phyloP scores from a whole-genome alignment of 2,797 vertebrate species.

The Gobionotothen gibberifrons region DNA sequence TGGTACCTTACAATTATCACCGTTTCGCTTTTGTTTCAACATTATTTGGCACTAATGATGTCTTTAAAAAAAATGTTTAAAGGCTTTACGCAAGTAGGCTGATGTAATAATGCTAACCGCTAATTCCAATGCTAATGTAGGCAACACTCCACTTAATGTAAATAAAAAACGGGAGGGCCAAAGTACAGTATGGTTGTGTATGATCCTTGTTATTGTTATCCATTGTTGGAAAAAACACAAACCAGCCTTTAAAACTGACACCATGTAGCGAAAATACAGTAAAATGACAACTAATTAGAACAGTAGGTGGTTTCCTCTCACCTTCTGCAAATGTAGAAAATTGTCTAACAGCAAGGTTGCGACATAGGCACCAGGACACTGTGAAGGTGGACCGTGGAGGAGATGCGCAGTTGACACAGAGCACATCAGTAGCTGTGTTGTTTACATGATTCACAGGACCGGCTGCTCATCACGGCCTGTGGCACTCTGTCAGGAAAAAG shows the following conservation, averaged over 20 bases:
- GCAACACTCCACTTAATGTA: too few species aligned
- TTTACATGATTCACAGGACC: slow-evolving; percentile 84
- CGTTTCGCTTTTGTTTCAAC: neutral
- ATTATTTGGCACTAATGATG: neutral
- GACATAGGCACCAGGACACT: slow-evolving; percentile 66
- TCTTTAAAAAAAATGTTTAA: neutral
- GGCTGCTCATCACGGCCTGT: slow-evolving; percentile 78
- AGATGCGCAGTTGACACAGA: slow-evolving; percentile 71
- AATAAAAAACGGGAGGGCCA: neutral
- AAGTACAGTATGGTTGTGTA: neutral
- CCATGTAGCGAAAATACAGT: slow-evolving; percentile 51
- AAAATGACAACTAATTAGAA: slow-evolving; percentile 76
- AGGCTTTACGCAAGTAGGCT: neutral
- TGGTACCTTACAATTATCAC: neutral
- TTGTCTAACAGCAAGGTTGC: slow-evolving; percentile 78
- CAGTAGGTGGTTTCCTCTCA: slow-evolving; percentile 58
- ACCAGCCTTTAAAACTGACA: slow-evolving; percentile 61
- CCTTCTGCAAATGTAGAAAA: slow-evolving; percentile 69
- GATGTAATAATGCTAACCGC: neutral
- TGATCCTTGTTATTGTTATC: too few species aligned
- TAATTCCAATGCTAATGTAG: neutral
- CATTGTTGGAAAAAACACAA: slow-evolving; percentile 23
- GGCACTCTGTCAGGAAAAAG: slow-evolving; percentile 75
- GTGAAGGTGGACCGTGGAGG: slow-evolving; percentile 55
- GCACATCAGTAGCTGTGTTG: slow-evolving; percentile 79